phyloP scores from a whole-genome alignment of 2,888 invertebrate species.

The Hirtodrosophila alboralis region DNA sequence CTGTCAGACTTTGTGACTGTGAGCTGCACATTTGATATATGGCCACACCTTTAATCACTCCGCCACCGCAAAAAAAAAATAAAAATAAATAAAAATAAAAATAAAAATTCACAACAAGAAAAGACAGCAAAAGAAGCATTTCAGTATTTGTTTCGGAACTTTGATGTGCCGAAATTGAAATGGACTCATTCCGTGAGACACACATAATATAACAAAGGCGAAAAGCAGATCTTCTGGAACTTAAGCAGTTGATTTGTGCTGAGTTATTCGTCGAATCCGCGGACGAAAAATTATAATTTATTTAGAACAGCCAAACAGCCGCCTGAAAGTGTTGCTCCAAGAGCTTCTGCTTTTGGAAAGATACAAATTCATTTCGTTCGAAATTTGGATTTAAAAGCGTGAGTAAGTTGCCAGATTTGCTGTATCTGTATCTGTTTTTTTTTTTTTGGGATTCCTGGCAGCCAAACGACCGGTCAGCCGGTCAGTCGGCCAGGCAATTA shows the following conservation, averaged over 20 bases:
- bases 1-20: constrained; percentile 58
- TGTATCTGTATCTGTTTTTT: no score
- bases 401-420: constrained; percentile 62
- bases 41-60: constrained; percentile 78
- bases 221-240: constrained; percentile 21
- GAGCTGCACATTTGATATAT: constrained; percentile 76
- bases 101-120: constrained; percentile 40
- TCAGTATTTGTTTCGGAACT: constrained; percentile 42
- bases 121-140: constrained; percentile 18
- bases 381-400: constrained; percentile 67
- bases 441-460: constrained; percentile 33
- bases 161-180: constrained; percentile 75
- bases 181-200: constrained; percentile 57
- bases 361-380: constrained; percentile 65
- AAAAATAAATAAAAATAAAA: no score
- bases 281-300: constrained; percentile 72
- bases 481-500: constrained; percentile 53
- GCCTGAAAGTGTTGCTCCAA: constrained; percentile 56
- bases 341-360: constrained; percentile 65
- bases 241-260: constrained; percentile 78
- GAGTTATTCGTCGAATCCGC: constrained; percentile 69
- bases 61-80: constrained; percentile 78
- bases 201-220: constrained; percentile 27
- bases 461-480: constrained; percentile 19
- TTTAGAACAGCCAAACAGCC: constrained; percentile 71